Evolutionary conservation across 2,113 vertebrate species (phyloP).

Genomic region (Sinocyclocheilus maitianheensis): DNA sequence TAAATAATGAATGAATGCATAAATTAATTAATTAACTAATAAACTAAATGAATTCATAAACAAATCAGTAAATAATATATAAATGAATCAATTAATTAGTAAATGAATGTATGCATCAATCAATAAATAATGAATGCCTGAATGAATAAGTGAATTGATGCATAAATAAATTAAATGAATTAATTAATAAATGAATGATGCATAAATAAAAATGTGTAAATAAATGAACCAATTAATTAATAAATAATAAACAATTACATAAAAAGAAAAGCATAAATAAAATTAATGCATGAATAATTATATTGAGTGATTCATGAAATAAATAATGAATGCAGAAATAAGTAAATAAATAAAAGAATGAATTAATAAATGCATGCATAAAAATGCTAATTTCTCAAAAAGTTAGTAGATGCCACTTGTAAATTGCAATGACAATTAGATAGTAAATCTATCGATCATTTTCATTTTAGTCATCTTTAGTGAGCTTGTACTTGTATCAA

Average conservation of each 20-base stretch:
- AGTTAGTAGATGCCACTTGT: no score
- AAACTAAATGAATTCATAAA: background rate
- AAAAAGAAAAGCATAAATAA: no score
- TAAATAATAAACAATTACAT: no score
- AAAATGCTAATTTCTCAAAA: no score
- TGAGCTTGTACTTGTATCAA: no score
- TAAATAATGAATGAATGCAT: no score
- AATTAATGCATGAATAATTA: no score
- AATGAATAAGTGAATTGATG: no score
- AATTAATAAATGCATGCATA: background rate
- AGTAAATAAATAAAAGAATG: background rate
- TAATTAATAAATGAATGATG: background rate
- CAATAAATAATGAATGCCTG: background rate
- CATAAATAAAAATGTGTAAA: background rate
- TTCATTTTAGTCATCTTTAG: no score
- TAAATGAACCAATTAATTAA: background rate
- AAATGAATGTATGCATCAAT: background rate
- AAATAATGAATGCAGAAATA: background rate
- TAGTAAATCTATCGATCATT: no score
- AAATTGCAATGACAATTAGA: no score
- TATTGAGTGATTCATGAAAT: no score
- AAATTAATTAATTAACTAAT: background rate
- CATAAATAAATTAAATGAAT: background rate
- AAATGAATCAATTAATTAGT: background rate
- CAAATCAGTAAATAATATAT: background rate